phyloP scores from a whole-genome alignment of 2,113 vertebrate genomes.

The Cichladusa arquata region DNA sequence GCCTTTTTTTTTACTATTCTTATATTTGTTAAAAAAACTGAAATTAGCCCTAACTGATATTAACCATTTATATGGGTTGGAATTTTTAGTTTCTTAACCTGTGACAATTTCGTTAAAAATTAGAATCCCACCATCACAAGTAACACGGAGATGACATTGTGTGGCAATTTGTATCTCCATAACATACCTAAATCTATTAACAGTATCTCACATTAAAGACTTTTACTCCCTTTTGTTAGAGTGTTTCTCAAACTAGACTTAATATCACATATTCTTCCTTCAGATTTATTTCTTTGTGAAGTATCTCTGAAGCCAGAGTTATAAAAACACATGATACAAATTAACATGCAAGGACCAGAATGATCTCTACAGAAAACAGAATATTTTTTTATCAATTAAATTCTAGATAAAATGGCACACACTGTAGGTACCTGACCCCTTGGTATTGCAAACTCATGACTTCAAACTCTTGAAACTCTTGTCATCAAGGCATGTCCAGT shows the following conservation, averaged over 20 bases:
- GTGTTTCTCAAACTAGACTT: not conserved
- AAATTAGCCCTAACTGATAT: not conserved
- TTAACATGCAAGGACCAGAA: not conserved
- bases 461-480: not conserved
- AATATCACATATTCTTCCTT: not conserved
- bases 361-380: not conserved
- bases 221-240: not conserved
- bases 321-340: not conserved
- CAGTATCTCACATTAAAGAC: not conserved
- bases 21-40: not conserved
- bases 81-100: not conserved
- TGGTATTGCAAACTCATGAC: not conserved
- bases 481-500: not conserved
- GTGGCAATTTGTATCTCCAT: not conserved
- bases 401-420: not conserved
- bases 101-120: not conserved
- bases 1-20: not conserved
- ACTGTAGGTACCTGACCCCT: not conserved
- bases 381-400: not conserved
- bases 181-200: not conserved
- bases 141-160: not conserved
- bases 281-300: not conserved
- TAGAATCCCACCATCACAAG: not conserved
- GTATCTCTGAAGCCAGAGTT: not conserved
- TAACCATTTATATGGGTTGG: not conserved